Percentiles rank a stretch among this genome's conserved stretches.
These are phyloP conservation scores for Lerista edwardsae DNA, from an alignment of 2,797 vertebrate genomes.

Conservation along the genomic window DNA sequence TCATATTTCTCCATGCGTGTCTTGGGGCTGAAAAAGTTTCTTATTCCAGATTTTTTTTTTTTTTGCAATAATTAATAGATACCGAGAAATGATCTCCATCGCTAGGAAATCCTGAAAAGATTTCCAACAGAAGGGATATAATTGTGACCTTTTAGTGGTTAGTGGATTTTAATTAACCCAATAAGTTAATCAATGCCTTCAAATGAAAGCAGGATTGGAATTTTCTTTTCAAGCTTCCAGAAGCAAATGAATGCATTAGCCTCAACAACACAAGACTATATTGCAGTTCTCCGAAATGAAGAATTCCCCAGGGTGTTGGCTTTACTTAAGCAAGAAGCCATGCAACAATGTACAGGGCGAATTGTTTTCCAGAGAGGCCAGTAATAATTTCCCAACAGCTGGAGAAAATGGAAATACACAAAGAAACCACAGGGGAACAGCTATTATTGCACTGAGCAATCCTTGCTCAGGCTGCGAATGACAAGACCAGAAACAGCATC, in stretches of 20 bases:
- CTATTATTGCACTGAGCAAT: neutral
- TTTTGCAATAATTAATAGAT: neutral
- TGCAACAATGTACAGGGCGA: neutral
- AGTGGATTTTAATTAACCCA: constrained; percentile 9
- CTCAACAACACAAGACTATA: neutral
- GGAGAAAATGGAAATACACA: constrained; percentile 19
- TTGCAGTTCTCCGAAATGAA: neutral
- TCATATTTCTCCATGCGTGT: neutral
- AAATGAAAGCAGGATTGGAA: neutral
- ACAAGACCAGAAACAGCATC: neutral
- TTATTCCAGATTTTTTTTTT: neutral
- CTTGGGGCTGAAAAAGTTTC: neutral
- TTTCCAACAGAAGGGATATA: neutral
- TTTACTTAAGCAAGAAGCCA: neutral
- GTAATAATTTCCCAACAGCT: constrained; percentile 36
- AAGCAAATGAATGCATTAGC: constrained; percentile 23
- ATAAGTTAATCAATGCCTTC: neutral
- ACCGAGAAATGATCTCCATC: neutral
- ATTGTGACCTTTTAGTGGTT: neutral
- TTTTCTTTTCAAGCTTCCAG: constrained; percentile 2
- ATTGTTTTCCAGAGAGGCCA: constrained; percentile 12
- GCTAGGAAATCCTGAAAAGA: neutral
- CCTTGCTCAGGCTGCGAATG: neutral
- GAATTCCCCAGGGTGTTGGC: neutral
- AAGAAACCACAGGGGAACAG: neutral